These are phyloP conservation scores for Drosophila nigromelanica DNA, from an alignment of 1,140 invertebrate species.

Conservation along the genomic window DNA sequence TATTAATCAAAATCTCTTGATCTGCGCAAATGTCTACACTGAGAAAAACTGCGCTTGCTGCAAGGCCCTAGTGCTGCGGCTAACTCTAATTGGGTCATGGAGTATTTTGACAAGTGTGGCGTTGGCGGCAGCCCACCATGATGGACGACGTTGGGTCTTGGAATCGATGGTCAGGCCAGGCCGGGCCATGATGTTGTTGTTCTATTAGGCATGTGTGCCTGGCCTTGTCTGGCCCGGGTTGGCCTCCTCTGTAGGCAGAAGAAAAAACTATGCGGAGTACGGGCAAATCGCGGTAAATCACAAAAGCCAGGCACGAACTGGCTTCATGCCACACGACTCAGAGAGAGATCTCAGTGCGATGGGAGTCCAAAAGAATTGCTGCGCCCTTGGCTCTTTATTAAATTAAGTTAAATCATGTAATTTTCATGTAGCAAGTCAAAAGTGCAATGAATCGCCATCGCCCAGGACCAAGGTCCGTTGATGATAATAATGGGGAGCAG, in stretches of 20 bases:
- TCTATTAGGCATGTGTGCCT: slow-evolving; percentile 30
- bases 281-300: slow-evolving; percentile 70
- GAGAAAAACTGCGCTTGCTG: slow-evolving; percentile 39
- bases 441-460: slow-evolving; percentile 62
- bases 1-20: slow-evolving; percentile 83
- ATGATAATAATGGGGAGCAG: slow-evolving; percentile 36
- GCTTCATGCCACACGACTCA: slow-evolving; percentile 27
- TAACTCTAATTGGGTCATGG: slow-evolving; percentile 48
- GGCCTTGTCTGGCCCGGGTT: slow-evolving; percentile 8
- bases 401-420: slow-evolving; percentile 83
- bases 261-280: slow-evolving; percentile 2
- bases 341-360: slow-evolving; percentile 18
- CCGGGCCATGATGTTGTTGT: slow-evolving; percentile 5
- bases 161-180: slow-evolving; percentile 40
- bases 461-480: slow-evolving; percentile 35
- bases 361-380: slow-evolving; percentile 28
- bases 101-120: slow-evolving; percentile 59
- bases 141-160: slow-evolving; percentile 48
- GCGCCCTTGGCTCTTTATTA: slow-evolving; percentile 80
- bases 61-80: background rate
- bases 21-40: slow-evolving; percentile 70
- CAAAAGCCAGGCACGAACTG: slow-evolving; percentile 70
- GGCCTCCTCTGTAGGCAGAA: slow-evolving; percentile 17
- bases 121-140: slow-evolving; percentile 72
- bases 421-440: slow-evolving; percentile 79